phyloP scores from a whole-genome alignment of 2,888 invertebrate genomes.

The Lithophane leautieri region DNA sequence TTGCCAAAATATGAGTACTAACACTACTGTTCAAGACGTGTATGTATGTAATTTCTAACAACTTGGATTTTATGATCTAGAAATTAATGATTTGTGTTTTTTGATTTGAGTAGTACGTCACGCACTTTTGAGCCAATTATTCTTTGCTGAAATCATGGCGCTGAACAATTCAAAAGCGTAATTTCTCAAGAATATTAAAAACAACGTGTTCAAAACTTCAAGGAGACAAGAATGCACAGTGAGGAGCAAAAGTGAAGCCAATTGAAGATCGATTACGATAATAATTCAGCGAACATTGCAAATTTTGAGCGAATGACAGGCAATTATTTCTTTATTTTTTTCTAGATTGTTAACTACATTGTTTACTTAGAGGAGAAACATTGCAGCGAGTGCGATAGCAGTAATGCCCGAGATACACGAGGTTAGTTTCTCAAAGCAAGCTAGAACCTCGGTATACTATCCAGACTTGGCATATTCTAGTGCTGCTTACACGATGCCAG shows the following conservation, averaged over 20 bases:
- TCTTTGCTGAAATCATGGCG: background rate
- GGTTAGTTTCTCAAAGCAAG: no score
- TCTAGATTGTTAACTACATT: background rate
- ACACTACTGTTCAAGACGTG: no score
- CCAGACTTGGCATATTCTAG: no score
- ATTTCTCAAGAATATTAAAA: constrained; percentile 26
- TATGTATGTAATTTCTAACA: no score
- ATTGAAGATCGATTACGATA: constrained; percentile 49
- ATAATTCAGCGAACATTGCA: constrained; percentile 24
- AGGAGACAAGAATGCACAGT: constrained; percentile 17
- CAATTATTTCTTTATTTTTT: constrained; percentile 8
- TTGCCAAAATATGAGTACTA: no score
- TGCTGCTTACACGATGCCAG: no score
- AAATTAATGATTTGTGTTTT: no score
- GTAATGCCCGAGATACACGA: no score
- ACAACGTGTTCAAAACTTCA: constrained; percentile 24
- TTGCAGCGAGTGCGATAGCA: background rate
- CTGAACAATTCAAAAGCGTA: constrained; percentile 16
- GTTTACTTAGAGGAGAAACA: background rate
- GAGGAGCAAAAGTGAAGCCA: constrained; percentile 36
- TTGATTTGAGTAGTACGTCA: background rate
- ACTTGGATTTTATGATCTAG: no score
- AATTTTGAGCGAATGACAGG: constrained; percentile 4
- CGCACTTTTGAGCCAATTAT: background rate
- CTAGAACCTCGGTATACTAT: no score